phyloP scores from a whole-genome alignment of 1,140 invertebrate species.

The Ephestia elutella region DNA sequence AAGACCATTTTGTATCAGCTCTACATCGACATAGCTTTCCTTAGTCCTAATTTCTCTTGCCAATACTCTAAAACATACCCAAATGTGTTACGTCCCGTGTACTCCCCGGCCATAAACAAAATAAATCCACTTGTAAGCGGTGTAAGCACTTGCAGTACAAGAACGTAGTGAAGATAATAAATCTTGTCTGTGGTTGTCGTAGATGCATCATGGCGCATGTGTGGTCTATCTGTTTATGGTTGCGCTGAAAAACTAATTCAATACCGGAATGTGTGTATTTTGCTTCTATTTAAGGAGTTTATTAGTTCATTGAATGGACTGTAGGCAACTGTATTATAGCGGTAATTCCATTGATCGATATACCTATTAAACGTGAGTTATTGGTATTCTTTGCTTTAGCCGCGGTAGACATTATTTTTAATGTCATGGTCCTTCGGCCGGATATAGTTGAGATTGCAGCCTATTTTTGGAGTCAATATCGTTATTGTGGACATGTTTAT shows the following conservation, averaged over 20 bases:
- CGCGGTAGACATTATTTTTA: not conserved
- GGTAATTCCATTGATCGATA: not conserved
- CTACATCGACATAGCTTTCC: too few species aligned
- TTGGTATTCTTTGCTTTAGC: not conserved
- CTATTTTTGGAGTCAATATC: too few species aligned
- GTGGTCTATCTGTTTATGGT: constrained; percentile 10
- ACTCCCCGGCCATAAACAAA: constrained; percentile 40
- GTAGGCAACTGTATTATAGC: not conserved
- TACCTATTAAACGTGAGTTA: not conserved
- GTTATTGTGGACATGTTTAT: too few species aligned
- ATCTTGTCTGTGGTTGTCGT: constrained; percentile 11
- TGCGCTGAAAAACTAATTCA: constrained; percentile 5
- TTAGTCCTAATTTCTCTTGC: too few species aligned
- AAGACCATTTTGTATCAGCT: too few species aligned
- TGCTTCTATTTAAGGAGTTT: not conserved
- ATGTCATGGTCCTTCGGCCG: constrained; percentile 9
- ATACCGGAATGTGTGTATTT: not conserved
- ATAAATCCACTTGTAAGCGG: constrained; percentile 33
- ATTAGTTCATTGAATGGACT: constrained; percentile 6
- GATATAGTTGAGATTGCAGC: not conserved
- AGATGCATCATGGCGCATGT: constrained; percentile 9
- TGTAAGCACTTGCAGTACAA: constrained; percentile 30
- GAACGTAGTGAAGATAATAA: constrained; percentile 11
- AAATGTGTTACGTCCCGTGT: constrained; percentile 16
- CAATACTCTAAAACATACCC: constrained; percentile 4